phyloP scores from a whole-genome alignment of 2,797 vertebrate genomes.

The Pteropus rufus region DNA sequence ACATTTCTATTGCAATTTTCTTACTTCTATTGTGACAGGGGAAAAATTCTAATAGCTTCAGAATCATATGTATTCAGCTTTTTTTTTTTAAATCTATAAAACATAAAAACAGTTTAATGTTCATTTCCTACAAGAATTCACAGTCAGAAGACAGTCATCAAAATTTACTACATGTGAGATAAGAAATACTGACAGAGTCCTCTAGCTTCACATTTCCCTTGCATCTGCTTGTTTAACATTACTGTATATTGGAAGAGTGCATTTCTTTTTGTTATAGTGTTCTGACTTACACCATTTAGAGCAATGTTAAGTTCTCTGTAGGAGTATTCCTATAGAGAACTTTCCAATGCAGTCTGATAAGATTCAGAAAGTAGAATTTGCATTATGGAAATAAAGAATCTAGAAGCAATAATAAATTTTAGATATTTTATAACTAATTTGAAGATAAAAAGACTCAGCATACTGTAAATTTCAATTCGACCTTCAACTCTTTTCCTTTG shows the following conservation, averaged over 20 bases:
- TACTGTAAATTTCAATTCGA: slow-evolving; percentile 29
- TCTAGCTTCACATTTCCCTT: neutral
- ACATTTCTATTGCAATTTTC: slow-evolving; percentile 72
- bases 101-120: slow-evolving; percentile 73
- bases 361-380: slow-evolving; percentile 23
- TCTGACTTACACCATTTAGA: slow-evolving; percentile 18
- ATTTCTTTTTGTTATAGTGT: slow-evolving; percentile 48
- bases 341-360: neutral
- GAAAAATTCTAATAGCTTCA: slow-evolving; percentile 68
- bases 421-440: neutral
- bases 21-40: slow-evolving; percentile 66
- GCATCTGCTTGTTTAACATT: slow-evolving; percentile 55
- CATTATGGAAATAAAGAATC: neutral
- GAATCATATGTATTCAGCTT: slow-evolving; percentile 73
- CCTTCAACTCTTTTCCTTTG: slow-evolving; percentile 8
- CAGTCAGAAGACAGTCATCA: slow-evolving; percentile 67
- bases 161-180: slow-evolving; percentile 67
- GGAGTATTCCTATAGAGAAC: neutral
- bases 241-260: neutral
- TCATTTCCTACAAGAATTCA: slow-evolving; percentile 52
- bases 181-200: slow-evolving; percentile 40
- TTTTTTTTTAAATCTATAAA: slow-evolving; percentile 75
- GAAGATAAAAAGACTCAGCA: slow-evolving; percentile 52
- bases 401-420: slow-evolving; percentile 47
- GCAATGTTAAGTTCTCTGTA: slow-evolving; percentile 50